phyloP scores from a whole-genome alignment of 2,888 invertebrate species.

The Vanessa cardui region DNA sequence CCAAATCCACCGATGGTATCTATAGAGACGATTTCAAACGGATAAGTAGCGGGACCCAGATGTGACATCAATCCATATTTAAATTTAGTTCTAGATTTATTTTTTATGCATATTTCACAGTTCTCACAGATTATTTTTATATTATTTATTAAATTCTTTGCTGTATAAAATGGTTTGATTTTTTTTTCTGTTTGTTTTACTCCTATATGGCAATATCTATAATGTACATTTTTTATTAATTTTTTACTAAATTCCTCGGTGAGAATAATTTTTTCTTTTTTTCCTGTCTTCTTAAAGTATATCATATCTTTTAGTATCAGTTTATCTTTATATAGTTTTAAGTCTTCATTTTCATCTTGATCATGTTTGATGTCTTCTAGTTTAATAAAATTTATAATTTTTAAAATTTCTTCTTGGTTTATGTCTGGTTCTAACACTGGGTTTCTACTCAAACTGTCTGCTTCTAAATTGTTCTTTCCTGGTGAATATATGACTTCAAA shows the following conservation, averaged over 20 bases:
- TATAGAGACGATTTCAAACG: neutral
- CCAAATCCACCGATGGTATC: neutral
- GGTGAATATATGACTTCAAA: constrained; percentile 30
- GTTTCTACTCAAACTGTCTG: constrained; percentile 13
- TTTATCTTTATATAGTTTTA: no score
- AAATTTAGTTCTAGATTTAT: constrained; percentile 16
- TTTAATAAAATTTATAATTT: no score
- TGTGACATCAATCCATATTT: constrained; percentile 40
- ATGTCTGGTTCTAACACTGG: constrained; percentile 40
- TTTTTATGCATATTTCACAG: constrained; percentile 18
- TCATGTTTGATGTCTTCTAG: no score
- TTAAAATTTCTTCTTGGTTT: constrained; percentile 34
- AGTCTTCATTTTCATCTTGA: no score
- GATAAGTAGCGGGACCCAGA: constrained; percentile 8
- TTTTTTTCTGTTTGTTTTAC: no score
- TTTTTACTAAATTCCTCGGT: no score
- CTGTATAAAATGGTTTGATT: constrained; percentile 26
- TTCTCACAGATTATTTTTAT: constrained; percentile 2
- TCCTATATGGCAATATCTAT: no score
- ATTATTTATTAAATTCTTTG: constrained; percentile 21
- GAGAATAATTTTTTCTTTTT: no score
- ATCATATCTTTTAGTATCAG: no score
- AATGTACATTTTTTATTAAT: no score
- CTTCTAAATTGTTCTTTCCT: no score
- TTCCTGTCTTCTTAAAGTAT: no score